Evolutionary conservation across 2,797 vertebrate species (phyloP).

Genomic region (Huso huso): DNA sequence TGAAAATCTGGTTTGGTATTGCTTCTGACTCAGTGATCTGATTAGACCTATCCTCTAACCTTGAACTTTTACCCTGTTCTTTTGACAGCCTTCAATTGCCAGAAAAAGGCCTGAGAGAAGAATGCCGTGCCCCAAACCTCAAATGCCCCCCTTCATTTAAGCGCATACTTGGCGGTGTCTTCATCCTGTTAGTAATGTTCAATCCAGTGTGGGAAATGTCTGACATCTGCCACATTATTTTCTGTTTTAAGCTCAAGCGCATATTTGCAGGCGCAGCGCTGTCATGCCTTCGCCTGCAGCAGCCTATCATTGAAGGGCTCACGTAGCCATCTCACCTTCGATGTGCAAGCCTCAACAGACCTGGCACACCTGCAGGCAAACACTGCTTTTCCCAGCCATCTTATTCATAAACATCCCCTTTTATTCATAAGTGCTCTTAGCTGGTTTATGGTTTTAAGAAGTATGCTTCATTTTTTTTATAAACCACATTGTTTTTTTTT

Average conservation of each 20-base stretch:
- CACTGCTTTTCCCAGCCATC: conserved; percentile 51
- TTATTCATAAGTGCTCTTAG: conserved; percentile 29
- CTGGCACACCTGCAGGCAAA: conserved; percentile 56
- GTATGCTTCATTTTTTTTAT: too few relatives aligned
- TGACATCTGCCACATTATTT: conserved; percentile 53
- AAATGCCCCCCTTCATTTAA: conserved; percentile 17
- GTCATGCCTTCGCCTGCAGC: conserved; percentile 53
- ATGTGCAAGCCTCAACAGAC: conserved; percentile 57
- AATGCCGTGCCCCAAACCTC: conserved; percentile 18
- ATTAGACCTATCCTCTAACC: background rate
- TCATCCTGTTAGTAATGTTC: conserved; percentile 58
- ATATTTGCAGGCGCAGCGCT: conserved; percentile 34
- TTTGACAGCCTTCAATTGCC: conserved; percentile 4
- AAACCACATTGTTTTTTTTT: too few relatives aligned
- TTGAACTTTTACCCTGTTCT: background rate
- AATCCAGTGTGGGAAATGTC: conserved; percentile 68
- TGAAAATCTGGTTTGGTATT: too few relatives aligned
- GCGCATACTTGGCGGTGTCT: conserved; percentile 8
- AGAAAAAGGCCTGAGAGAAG: conserved; percentile 15
- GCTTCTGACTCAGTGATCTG: too few relatives aligned
- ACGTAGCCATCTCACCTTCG: conserved; percentile 50
- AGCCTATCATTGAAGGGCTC: conserved; percentile 63
- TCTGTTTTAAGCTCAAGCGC: conserved; percentile 25
- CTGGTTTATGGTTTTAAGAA: conserved; percentile 33
- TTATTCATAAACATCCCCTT: conserved; percentile 39